Percentiles rank a stretch among this genome's conserved stretches.
These are phyloP conservation scores for Melanchra persicariae DNA, from an alignment of 2,888 invertebrate species.

Conservation along the genomic window DNA sequence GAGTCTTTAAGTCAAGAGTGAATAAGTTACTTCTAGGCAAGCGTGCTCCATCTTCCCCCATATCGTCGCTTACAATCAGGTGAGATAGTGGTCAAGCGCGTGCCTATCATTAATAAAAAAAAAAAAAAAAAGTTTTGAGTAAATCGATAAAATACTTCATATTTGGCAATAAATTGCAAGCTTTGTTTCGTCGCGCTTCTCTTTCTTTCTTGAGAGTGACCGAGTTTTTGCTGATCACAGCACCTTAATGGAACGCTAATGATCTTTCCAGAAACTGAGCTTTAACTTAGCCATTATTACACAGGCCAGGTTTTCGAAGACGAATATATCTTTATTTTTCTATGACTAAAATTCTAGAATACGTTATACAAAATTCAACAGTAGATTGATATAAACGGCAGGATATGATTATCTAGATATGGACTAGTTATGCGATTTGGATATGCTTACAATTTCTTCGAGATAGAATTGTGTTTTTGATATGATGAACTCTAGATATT, in stretches of 20 bases:
- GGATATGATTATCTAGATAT: constrained; percentile 61
- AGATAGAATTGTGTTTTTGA: constrained; percentile 30
- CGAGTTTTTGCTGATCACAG: no score
- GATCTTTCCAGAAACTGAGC: not conserved
- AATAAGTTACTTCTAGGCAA: no score
- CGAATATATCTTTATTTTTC: constrained; percentile 31
- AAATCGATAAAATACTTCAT: no score
- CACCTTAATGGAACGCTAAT: not conserved
- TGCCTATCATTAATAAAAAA: no score
- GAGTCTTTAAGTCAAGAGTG: no score
- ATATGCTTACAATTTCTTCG: constrained; percentile 50
- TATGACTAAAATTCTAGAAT: constrained; percentile 36
- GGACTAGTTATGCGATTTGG: constrained; percentile 36
- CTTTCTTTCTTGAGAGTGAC: no score
- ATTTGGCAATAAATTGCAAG: no score
- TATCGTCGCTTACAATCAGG: no score
- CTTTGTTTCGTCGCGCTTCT: no score
- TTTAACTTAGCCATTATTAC: constrained; percentile 31
- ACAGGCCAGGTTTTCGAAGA: constrained; percentile 50
- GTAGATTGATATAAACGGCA: constrained; percentile 61
- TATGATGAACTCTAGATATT: constrained; percentile 42
- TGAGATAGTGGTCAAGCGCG: no score
- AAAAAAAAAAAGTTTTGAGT: no score
- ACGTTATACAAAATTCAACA: constrained; percentile 61
- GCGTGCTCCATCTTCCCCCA: no score